Conservation (phyloP, 2,888 invertebrate species). For the Conistra vaccinii region DNA sequence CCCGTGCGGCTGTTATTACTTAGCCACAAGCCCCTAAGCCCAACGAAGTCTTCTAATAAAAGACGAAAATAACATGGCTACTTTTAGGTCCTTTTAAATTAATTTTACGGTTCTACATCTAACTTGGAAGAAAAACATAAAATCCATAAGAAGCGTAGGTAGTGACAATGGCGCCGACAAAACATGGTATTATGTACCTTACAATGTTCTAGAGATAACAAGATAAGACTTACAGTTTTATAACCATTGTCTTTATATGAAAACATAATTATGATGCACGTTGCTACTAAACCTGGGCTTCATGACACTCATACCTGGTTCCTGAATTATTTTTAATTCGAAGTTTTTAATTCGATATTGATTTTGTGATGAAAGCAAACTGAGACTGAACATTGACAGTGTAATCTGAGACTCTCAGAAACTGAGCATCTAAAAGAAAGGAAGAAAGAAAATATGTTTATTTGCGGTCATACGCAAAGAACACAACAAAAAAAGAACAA, state of each 20-base stretch:
- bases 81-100: background rate
- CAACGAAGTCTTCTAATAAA: no score
- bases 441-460: no score
- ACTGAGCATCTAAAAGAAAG: no score
- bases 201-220: slow-evolving; percentile 34
- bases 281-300: background rate
- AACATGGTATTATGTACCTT: slow-evolving; percentile 33
- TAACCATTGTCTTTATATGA: background rate
- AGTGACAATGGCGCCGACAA: slow-evolving; percentile 8
- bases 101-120: slow-evolving; percentile 1
- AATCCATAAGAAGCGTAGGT: slow-evolving; percentile 5
- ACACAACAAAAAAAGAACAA: no score
- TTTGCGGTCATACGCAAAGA: no score
- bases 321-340: background rate
- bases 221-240: slow-evolving; percentile 35
- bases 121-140: slow-evolving; percentile 35
- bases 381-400: no score
- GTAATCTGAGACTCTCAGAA: no score
- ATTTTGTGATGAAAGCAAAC: no score
- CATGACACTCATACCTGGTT: background rate
- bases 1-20: no score
- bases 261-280: background rate
- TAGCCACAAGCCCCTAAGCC: no score
- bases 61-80: no score
- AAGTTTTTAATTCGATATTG: background rate